These are phyloP conservation scores for Sciaenops ocellatus DNA, from an alignment of 2,797 vertebrate genomes.

Conservation along the genomic window DNA sequence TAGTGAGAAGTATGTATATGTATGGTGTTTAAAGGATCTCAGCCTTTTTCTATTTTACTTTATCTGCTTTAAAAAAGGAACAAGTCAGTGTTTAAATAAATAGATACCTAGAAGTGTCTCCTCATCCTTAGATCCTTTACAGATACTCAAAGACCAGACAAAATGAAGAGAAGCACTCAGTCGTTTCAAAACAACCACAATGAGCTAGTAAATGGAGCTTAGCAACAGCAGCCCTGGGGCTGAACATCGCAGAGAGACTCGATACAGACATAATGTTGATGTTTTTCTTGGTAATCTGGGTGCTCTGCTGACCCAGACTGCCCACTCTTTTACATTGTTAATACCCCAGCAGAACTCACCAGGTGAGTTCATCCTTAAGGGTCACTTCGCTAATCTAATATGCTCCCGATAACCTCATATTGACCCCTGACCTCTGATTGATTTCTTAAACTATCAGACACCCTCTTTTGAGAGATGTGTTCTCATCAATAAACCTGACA, in stretches of 20 bases:
- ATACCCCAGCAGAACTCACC: conserved; percentile 21
- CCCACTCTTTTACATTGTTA: conserved; percentile 47
- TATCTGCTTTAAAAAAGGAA: conserved; percentile 1
- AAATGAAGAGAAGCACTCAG: not conserved
- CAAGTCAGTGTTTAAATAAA: conserved; percentile 5
- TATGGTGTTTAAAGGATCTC: conserved; percentile 16
- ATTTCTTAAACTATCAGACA: conserved; percentile 47
- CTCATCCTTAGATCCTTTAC: not conserved
- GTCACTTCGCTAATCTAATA: conserved; percentile 53
- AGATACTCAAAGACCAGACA: not conserved
- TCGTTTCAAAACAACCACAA: conserved; percentile 10
- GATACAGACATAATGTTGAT: conserved; percentile 41
- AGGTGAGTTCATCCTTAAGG: conserved; percentile 23
- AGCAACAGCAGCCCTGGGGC: conserved; percentile 46
- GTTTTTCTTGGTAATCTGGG: conserved; percentile 57
- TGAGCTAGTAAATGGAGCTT: conserved; percentile 32
- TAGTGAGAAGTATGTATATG: conserved; percentile 66
- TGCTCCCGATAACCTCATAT: conserved; percentile 23
- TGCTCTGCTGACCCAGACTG: conserved; percentile 58
- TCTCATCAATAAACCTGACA: conserved; percentile 51
- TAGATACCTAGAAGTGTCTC: not conserved
- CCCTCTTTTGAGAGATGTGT: conserved; percentile 26
- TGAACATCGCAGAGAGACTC: conserved; percentile 34
- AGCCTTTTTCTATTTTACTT: conserved; percentile 2
- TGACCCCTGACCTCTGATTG: conserved; percentile 56